Percentiles rank a stretch among this genome's conserved stretches.
Evolutionary conservation across 2,888 invertebrate species (phyloP).

Genomic region (Scaptomyza flava): DNA sequence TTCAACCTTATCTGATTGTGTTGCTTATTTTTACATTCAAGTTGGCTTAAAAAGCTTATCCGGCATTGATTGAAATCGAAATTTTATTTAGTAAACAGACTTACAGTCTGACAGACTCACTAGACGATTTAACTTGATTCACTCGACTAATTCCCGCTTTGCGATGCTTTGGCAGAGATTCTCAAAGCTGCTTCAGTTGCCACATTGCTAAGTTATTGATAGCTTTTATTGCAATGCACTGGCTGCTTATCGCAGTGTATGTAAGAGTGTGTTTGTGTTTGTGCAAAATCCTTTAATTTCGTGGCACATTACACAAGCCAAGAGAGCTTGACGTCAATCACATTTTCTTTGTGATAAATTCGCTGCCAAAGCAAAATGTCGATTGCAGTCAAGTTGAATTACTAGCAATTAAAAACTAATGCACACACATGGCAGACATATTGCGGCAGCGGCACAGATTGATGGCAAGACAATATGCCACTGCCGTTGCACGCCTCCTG

Average conservation of each 20-base stretch:
- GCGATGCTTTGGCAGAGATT: constrained; percentile 25
- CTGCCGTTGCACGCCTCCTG: constrained; percentile 9
- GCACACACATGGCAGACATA: constrained; percentile 31
- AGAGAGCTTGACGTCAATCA: constrained; percentile 66
- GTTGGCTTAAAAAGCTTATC: constrained; percentile 17
- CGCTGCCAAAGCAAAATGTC: constrained; percentile 52
- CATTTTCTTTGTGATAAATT: constrained; percentile 70
- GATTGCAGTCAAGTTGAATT: constrained; percentile 61
- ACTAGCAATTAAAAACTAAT: constrained; percentile 74
- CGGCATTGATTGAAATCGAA: constrained; percentile 38
- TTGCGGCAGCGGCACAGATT: constrained; percentile 40
- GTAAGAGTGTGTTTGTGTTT: neutral
- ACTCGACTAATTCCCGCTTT: constrained; percentile 34
- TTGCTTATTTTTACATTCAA: constrained; percentile 1
- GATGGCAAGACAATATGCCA: constrained; percentile 51
- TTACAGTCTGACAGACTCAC: neutral
- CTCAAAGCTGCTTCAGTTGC: constrained; percentile 46
- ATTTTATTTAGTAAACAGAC: constrained; percentile 7
- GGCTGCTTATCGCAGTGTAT: constrained; percentile 16
- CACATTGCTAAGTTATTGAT: constrained; percentile 62
- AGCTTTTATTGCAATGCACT: constrained; percentile 44
- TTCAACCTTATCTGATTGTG: neutral
- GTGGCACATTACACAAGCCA: constrained; percentile 62
- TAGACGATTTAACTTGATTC: constrained; percentile 28
- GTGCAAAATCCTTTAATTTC: constrained; percentile 59